These are phyloP conservation scores for Cryptus viduatorius DNA, from an alignment of 2,888 invertebrate species.

Conservation along the genomic window DNA sequence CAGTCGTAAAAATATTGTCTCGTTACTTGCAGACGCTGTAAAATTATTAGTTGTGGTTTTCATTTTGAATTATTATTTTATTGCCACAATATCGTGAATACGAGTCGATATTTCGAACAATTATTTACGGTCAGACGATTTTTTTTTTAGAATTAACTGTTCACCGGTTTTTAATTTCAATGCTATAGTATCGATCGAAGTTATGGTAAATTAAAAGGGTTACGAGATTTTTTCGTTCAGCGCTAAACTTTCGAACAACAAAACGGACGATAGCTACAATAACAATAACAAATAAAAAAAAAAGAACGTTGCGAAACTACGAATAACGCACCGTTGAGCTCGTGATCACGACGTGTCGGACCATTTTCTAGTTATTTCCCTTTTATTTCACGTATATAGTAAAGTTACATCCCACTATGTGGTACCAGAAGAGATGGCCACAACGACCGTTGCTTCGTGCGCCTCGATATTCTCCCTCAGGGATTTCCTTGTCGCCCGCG, in stretches of 20 bases:
- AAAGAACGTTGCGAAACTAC: neutral
- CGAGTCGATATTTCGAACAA: too few relatives aligned
- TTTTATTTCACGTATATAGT: neutral
- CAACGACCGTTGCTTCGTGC: neutral
- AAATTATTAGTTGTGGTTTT: too few relatives aligned
- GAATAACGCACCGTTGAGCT: neutral
- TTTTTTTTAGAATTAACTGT: too few relatives aligned
- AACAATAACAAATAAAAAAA: neutral
- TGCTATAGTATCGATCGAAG: neutral
- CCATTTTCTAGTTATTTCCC: constrained; percentile 1
- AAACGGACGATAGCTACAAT: neutral
- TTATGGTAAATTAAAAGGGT: neutral
- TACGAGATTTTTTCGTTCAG: neutral
- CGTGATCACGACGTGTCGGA: neutral
- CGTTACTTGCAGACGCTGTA: too few relatives aligned
- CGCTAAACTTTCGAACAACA: neutral
- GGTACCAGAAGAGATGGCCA: neutral
- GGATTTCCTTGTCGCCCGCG: neutral
- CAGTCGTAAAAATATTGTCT: too few relatives aligned
- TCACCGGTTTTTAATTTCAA: too few relatives aligned
- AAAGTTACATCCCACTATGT: neutral
- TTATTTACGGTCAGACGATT: too few relatives aligned
- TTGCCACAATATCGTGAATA: too few relatives aligned
- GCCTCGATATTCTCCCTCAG: neutral
- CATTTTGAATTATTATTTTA: too few relatives aligned